phyloP scores from a whole-genome alignment of 1,140 invertebrate species.

The Diorhabda carinulata region DNA sequence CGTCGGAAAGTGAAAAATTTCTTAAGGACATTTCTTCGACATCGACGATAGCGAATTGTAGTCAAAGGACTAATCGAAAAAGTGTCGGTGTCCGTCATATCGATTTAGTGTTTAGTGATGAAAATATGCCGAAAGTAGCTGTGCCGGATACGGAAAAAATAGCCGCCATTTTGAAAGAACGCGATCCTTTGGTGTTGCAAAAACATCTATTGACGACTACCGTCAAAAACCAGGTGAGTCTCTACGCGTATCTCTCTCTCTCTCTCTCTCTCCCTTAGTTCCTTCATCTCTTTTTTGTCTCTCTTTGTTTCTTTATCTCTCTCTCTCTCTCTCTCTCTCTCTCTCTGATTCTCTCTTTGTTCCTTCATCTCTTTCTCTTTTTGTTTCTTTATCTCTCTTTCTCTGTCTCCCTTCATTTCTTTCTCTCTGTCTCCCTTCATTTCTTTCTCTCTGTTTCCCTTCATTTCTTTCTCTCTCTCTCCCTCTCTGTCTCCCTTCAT shows the following conservation, averaged over 20 bases:
- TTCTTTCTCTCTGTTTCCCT: no score
- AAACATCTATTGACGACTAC: slow-evolving; percentile 76
- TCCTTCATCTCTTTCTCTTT: no score
- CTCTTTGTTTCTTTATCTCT: accelerated
- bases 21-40: slow-evolving; percentile 26
- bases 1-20: slow-evolving; percentile 14
- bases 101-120: slow-evolving; percentile 51
- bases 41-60: slow-evolving; percentile 26
- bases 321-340: no score
- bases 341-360: no score
- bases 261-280: no score
- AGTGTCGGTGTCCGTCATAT: slow-evolving; percentile 28
- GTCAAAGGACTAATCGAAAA: slow-evolving; percentile 29
- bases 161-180: slow-evolving; percentile 75
- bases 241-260: no score
- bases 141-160: slow-evolving; percentile 67
- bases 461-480: accelerated
- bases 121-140: slow-evolving; percentile 52
- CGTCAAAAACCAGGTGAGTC: slow-evolving; percentile 76
- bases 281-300: accelerated
- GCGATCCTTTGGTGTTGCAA: slow-evolving; percentile 75
- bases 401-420: no score
- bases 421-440: no score
- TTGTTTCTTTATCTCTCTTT: no score
- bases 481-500: no score